phyloP scores from a whole-genome alignment of 2,113 vertebrate genomes.

The Globicephala melas region DNA sequence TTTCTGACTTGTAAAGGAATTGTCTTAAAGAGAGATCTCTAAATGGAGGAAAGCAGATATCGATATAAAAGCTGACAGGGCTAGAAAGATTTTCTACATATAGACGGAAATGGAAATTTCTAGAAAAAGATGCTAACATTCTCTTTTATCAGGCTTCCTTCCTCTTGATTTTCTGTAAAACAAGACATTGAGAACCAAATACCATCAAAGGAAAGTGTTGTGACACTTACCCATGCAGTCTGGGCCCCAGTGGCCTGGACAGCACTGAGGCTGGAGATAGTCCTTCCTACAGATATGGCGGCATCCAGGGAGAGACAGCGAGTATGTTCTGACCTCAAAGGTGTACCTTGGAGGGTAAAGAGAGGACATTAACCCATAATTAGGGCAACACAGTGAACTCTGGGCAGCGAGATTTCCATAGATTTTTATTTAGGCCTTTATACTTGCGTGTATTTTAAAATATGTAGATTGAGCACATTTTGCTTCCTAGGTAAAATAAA shows the following conservation, averaged over 20 bases:
- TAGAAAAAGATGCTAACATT: neutral
- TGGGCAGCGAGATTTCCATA: neutral
- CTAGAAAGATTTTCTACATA: neutral
- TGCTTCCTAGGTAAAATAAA: neutral
- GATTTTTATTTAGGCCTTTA: neutral
- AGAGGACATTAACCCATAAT: neutral
- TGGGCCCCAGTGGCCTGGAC: constrained; percentile 84
- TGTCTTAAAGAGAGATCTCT: neutral
- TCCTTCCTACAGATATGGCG: constrained; percentile 79
- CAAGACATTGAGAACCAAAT: neutral
- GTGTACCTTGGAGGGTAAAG: constrained; percentile 74
- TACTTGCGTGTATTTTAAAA: neutral
- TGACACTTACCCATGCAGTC: constrained; percentile 83
- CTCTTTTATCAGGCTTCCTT: neutral
- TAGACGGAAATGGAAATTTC: neutral
- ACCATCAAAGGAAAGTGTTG: neutral
- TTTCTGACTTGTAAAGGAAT: constrained; percentile 2
- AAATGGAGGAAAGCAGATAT: neutral
- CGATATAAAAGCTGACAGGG: neutral
- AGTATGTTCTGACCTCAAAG: constrained; percentile 62
- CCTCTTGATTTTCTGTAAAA: neutral
- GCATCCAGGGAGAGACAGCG: constrained; percentile 78
- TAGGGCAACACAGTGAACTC: neutral
- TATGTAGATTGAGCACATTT: neutral
- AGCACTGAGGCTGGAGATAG: constrained; percentile 80